phyloP scores from a whole-genome alignment of 2,888 invertebrate genomes.

The Drosophila differens region DNA sequence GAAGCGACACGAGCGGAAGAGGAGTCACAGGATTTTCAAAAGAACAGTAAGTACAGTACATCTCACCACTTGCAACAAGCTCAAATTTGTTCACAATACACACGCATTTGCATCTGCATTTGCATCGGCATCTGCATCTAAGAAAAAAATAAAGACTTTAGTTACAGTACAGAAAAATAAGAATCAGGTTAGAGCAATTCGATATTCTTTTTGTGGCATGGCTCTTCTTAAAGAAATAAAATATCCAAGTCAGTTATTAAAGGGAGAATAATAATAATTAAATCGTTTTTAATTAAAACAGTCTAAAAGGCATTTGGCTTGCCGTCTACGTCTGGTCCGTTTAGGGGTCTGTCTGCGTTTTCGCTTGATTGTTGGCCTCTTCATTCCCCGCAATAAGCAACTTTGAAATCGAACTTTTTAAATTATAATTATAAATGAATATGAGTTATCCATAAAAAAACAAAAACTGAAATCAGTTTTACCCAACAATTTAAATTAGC shows the following conservation, averaged over 20 bases:
- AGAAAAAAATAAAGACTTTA: not conserved
- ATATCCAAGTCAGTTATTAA: not conserved
- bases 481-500: not conserved
- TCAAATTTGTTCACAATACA: not conserved
- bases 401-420: not conserved
- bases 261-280: not conserved
- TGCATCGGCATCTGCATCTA: not conserved
- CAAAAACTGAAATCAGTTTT: not conserved
- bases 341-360: not conserved
- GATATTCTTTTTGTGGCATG: not conserved
- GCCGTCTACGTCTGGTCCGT: not conserved
- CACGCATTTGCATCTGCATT: too few relatives aligned
- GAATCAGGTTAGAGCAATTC: not conserved
- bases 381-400: not conserved
- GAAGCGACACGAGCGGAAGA: constrained; percentile 73
- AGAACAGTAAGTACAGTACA: constrained; percentile 84
- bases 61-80: not conserved
- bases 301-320: not conserved
- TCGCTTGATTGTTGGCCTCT: not conserved
- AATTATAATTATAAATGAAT: not conserved
- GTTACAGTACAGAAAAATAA: not conserved
- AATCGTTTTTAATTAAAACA: not conserved
- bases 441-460: not conserved
- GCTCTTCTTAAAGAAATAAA: not conserved
- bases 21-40: constrained; percentile 85